Evolutionary conservation across 2,113 vertebrate genomes (phyloP).

Genomic region (Nothobranchius kuhntae): DNA sequence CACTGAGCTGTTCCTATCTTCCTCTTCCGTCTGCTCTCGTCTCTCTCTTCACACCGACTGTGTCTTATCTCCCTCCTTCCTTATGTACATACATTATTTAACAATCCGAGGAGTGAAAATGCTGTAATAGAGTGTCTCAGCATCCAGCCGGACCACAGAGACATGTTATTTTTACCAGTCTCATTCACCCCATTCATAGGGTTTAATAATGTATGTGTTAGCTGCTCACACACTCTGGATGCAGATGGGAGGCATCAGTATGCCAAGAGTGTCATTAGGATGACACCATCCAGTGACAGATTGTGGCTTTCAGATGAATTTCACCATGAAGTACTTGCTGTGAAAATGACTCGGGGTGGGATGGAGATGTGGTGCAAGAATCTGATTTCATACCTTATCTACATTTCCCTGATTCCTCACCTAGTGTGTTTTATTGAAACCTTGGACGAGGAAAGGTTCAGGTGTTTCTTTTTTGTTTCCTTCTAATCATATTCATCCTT

Average conservation of each 20-base stretch:
- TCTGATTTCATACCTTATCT: conserved; percentile 48
- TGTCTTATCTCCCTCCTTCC: conserved; percentile 30
- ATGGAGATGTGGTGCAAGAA: conserved; percentile 34
- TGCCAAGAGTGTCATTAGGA: conserved; percentile 66
- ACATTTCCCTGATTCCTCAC: not conserved
- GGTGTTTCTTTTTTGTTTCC: conserved; percentile 4
- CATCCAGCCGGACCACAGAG: conserved; percentile 56
- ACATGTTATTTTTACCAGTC: conserved; percentile 68
- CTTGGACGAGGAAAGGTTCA: conserved; percentile 6
- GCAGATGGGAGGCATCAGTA: conserved; percentile 67
- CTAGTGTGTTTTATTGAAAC: conserved; percentile 30
- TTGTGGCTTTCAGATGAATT: conserved; percentile 53
- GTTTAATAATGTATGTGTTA: conserved; percentile 69
- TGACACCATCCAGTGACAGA: conserved; percentile 59
- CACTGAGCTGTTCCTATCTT: conserved; percentile 31
- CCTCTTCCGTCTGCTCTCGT: conserved; percentile 26
- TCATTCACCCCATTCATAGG: conserved; percentile 45
- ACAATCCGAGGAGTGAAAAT: conserved; percentile 40
- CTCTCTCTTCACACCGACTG: conserved; percentile 15
- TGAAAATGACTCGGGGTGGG: conserved; percentile 45
- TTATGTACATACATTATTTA: conserved; percentile 69
- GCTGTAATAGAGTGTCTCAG: conserved; percentile 61
- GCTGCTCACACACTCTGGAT: conserved; percentile 34
- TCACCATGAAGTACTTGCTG: conserved; percentile 43
- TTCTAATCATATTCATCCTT: conserved; percentile 10